Conservation (phyloP, 2,888 invertebrate genomes). For the Leptinotarsa peninsularis region DNA sequence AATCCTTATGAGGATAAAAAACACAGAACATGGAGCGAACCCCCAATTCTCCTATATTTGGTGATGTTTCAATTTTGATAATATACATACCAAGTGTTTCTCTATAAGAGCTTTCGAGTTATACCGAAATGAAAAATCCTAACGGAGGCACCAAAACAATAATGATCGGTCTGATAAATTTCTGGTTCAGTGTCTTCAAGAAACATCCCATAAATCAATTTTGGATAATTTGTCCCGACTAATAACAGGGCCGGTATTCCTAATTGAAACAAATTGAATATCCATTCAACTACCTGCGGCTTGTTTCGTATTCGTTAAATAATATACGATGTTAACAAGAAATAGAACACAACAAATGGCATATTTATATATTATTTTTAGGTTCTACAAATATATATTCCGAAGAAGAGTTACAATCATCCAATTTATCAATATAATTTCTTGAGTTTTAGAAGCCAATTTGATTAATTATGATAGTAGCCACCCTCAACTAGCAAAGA, state of each 20-base stretch:
- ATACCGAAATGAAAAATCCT: background rate
- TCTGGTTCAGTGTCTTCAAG: slow-evolving; percentile 8
- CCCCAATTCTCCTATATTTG: too few species aligned
- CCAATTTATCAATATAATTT: too few species aligned
- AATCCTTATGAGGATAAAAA: too few species aligned
- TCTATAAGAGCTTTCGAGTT: background rate
- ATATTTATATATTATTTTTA: background rate
- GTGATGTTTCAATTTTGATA: too few species aligned
- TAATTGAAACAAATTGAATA: slow-evolving; percentile 49
- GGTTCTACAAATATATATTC: too few species aligned
- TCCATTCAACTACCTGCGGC: slow-evolving; percentile 27
- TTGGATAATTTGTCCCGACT: slow-evolving; percentile 31
- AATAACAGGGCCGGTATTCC: slow-evolving; percentile 47
- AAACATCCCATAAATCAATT: slow-evolving; percentile 25
- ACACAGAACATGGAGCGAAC: too few species aligned
- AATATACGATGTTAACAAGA: background rate
- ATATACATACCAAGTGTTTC: too few species aligned
- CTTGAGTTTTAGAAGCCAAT: too few species aligned
- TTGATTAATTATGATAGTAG: too few species aligned
- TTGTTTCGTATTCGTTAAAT: slow-evolving; percentile 10
- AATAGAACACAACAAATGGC: background rate
- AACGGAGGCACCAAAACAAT: background rate
- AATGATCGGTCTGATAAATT: slow-evolving; percentile 1
- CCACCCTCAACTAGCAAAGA: too few species aligned
- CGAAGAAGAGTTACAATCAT: too few species aligned